Conservation (phyloP, 2,797 vertebrate species). For the Megalops cyprinoides region DNA sequence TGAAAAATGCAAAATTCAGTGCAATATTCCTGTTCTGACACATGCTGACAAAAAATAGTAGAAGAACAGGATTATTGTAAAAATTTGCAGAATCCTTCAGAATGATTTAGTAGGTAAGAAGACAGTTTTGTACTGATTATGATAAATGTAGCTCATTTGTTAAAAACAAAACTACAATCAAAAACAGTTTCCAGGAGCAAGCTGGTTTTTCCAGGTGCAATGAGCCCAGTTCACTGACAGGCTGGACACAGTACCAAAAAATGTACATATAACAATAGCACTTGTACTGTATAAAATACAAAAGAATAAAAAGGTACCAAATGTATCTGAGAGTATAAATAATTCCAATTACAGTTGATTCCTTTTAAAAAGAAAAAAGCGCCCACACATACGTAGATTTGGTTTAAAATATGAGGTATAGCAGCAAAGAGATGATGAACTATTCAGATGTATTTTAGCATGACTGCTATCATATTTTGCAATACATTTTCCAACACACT, state of each 20-base stretch:
- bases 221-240: not conserved
- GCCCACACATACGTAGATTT: not conserved
- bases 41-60: not conserved
- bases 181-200: too few species aligned
- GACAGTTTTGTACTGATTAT: not conserved
- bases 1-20: constrained; percentile 34
- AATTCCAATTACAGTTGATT: not conserved
- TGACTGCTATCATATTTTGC: too few species aligned
- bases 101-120: too few species aligned
- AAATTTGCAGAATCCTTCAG: too few species aligned
- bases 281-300: constrained; percentile 3
- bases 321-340: not conserved
- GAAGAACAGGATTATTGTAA: not conserved
- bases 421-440: not conserved
- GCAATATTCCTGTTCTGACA: not conserved
- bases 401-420: constrained; percentile 20
- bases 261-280: not conserved
- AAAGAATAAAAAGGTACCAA: not conserved
- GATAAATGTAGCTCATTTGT: not conserved
- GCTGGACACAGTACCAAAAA: not conserved
- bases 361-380: not conserved
- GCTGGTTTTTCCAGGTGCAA: too few species aligned
- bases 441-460: too few species aligned
- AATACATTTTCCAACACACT: not conserved
- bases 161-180: not conserved